phyloP scores from a whole-genome alignment of 2,797 vertebrate species.

The Glossophaga mutica region DNA sequence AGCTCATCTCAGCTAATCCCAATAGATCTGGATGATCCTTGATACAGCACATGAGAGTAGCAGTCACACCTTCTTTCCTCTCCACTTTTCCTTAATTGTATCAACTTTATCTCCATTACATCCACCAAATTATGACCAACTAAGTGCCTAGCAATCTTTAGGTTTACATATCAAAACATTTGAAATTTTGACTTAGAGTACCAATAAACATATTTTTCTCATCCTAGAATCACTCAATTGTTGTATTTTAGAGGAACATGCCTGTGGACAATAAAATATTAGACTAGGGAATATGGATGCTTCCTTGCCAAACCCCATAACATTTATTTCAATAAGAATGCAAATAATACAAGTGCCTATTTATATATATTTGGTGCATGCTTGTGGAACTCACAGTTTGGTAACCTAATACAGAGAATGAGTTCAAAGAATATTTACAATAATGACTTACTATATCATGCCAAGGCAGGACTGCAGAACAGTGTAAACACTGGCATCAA shows the following conservation, averaged over 20 bases:
- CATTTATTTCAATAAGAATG: conserved; percentile 2
- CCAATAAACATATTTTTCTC: background rate
- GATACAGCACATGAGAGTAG: background rate
- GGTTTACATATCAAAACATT: background rate
- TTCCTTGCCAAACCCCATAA: background rate
- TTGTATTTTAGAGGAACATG: background rate
- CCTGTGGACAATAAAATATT: background rate
- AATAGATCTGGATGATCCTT: background rate
- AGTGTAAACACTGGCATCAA: background rate
- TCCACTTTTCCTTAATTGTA: background rate
- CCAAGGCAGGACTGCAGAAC: background rate
- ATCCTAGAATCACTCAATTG: background rate
- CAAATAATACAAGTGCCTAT: background rate
- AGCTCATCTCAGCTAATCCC: background rate
- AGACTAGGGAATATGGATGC: background rate
- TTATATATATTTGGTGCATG: background rate
- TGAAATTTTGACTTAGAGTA: conserved; percentile 10
- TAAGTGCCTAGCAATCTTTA: background rate
- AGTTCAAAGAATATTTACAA: conserved; percentile 15
- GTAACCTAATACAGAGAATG: conserved; percentile 2
- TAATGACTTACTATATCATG: background rate
- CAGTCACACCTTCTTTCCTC: background rate
- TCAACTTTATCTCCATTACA: background rate
- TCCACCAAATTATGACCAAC: background rate
- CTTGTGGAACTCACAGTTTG: background rate